A percentile compares a stretch with the other conserved stretches of the same genome.
phyloP scores from a whole-genome alignment of 2,113 vertebrate genomes.

The Triplophysa rosa region DNA sequence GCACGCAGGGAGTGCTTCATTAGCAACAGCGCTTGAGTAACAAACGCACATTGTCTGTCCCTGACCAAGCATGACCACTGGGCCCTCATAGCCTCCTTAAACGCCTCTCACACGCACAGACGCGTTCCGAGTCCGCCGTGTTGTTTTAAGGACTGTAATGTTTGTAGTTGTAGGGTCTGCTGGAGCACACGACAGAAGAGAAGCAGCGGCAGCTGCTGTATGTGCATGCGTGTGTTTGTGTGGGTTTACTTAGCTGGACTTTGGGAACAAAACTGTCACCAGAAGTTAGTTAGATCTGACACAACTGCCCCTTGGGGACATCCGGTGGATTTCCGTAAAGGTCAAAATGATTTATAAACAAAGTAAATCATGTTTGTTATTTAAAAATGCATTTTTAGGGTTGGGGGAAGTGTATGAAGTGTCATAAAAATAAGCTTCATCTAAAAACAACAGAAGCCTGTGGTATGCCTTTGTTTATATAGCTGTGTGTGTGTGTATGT shows the following conservation, averaged over 20 bases:
- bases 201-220: conserved; percentile 19
- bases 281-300: conserved; percentile 19
- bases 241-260: conserved; percentile 26
- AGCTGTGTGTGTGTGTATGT: background rate
- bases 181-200: conserved; percentile 34
- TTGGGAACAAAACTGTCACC: conserved; percentile 29
- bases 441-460: conserved; percentile 9
- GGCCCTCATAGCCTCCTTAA: conserved; percentile 36
- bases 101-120: conserved; percentile 41
- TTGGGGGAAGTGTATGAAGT: background rate
- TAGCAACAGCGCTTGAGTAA: conserved; percentile 42
- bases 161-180: conserved; percentile 43
- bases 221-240: background rate
- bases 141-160: conserved; percentile 37
- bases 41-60: conserved; percentile 45
- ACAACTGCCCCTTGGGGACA: conserved; percentile 13
- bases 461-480: background rate
- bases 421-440: background rate
- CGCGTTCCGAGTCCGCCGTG: conserved; percentile 17
- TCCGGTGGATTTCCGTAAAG: conserved; percentile 21
- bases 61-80: conserved; percentile 45
- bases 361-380: background rate
- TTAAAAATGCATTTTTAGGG: background rate
- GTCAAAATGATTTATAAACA: conserved; percentile 18
- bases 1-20: conserved; percentile 31